A percentile compares a stretch with the other conserved stretches of the same genome.
Evolutionary conservation across 2,888 invertebrate species (phyloP).

Genomic region (Glaucopsyche alexis): DNA sequence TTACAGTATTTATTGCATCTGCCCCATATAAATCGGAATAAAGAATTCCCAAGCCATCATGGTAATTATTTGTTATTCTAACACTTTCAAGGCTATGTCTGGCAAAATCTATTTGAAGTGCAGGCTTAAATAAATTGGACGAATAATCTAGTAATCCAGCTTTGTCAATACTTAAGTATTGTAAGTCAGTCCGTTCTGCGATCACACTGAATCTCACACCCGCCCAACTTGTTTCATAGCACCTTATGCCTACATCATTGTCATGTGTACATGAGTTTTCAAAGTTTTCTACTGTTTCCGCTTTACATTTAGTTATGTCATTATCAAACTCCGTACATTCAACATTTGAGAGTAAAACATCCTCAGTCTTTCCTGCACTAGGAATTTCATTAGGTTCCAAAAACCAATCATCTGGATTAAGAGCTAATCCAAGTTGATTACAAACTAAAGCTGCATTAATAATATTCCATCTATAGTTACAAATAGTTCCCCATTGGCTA

Average conservation of each 20-base stretch:
- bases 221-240: conserved; percentile 96
- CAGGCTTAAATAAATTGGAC: conserved; percentile 92
- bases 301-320: conserved; percentile 92
- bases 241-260: conserved; percentile 92
- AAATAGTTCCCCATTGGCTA: conserved; percentile 97
- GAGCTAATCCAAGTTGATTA: conserved; percentile 94
- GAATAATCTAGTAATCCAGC: conserved; percentile 97
- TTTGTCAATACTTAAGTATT: conserved; percentile 92
- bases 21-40: conserved; percentile 96
- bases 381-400: conserved; percentile 91
- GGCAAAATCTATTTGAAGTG: conserved; percentile 92
- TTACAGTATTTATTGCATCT: conserved; percentile 88
- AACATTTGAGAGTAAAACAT: conserved; percentile 91
- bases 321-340: conserved; percentile 94
- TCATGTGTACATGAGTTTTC: conserved; percentile 94
- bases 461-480: conserved; percentile 97
- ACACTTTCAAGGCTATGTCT: conserved; percentile 91
- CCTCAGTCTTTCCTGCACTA: conserved; percentile 86
- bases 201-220: conserved; percentile 94
- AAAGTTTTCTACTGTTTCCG: conserved; percentile 88
- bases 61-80: conserved; percentile 90
- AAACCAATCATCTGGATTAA: conserved; percentile 96
- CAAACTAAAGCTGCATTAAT: conserved; percentile 95
- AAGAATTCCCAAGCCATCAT: conserved; percentile 95
- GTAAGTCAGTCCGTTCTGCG: conserved; percentile 91